Percentiles rank a stretch among this genome's conserved stretches.
phyloP scores from a whole-genome alignment of 2,797 vertebrate species.

The Hipposideros larvatus region DNA sequence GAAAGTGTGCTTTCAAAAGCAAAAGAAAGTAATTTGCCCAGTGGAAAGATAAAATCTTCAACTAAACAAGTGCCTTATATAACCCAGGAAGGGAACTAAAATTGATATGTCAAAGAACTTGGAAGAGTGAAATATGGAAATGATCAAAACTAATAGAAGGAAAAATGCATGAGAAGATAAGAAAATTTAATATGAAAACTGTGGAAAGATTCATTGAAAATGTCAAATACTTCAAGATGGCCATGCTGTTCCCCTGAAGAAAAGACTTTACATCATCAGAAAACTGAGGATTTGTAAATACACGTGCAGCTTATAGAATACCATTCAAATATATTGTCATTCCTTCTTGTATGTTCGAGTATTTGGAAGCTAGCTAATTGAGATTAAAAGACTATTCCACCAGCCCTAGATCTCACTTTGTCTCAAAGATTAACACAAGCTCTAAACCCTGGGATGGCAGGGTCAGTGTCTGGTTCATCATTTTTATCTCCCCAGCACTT shows the following conservation, averaged over 20 bases:
- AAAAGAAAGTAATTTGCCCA: constrained; percentile 53
- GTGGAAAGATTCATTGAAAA: constrained; percentile 65
- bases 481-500: not conserved
- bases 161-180: constrained; percentile 72
- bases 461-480: not conserved
- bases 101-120: constrained; percentile 73
- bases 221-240: constrained; percentile 56
- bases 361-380: not conserved
- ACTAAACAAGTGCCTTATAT: not conserved
- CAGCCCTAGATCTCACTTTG: not conserved
- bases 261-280: not conserved
- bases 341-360: not conserved
- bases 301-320: not conserved
- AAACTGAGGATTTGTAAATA: constrained; percentile 39
- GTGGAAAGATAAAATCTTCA: constrained; percentile 64
- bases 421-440: constrained; percentile 15
- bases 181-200: constrained; percentile 60
- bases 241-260: not conserved
- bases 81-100: constrained; percentile 68
- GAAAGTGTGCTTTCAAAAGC: constrained; percentile 38
- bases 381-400: not conserved
- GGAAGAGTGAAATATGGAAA: constrained; percentile 71
- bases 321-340: not conserved
- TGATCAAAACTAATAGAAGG: constrained; percentile 37
- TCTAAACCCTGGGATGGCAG: not conserved